Evolutionary conservation across 2,888 invertebrate species (phyloP).

Genomic region (Yponomeuta sedellus): DNA sequence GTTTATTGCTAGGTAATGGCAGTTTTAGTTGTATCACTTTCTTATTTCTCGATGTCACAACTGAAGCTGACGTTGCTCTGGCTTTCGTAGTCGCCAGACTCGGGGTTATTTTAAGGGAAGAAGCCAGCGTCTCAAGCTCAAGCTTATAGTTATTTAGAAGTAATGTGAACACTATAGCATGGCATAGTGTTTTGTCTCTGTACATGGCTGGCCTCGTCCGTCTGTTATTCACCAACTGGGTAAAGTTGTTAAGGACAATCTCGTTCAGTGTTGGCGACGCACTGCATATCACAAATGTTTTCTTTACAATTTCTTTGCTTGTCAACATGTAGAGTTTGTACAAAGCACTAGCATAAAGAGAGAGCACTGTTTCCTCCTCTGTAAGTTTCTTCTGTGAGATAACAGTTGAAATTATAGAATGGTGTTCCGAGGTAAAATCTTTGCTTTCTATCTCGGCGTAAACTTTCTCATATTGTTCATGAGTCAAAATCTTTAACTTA

Average conservation of each 20-base stretch:
- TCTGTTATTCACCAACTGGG: slow-evolving; percentile 34
- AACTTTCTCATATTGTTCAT: slow-evolving; percentile 52
- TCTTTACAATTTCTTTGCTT: slow-evolving; percentile 41
- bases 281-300: slow-evolving; percentile 39
- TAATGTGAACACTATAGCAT: slow-evolving; percentile 52
- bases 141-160: slow-evolving; percentile 54
- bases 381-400: slow-evolving; percentile 30
- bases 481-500: slow-evolving; percentile 55
- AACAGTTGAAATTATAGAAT: slow-evolving; percentile 37
- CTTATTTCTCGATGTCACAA: slow-evolving; percentile 34
- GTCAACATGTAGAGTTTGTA: slow-evolving; percentile 34
- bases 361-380: slow-evolving; percentile 36
- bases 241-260: slow-evolving; percentile 44
- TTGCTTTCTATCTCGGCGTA: slow-evolving; percentile 40
- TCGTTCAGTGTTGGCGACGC: slow-evolving; percentile 50
- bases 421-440: slow-evolving; percentile 36
- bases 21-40: slow-evolving; percentile 54
- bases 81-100: slow-evolving; percentile 41
- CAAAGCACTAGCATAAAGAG: slow-evolving; percentile 47
- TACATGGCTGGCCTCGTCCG: slow-evolving; percentile 41
- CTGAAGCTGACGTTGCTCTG: slow-evolving; percentile 44
- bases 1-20: slow-evolving; percentile 35
- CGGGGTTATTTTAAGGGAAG: slow-evolving; percentile 40
- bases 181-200: slow-evolving; percentile 57
- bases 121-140: slow-evolving; percentile 44